Base-by-base conservation (phyloP, 2,888 invertebrate species). In the Lamproptera curius region DNA sequence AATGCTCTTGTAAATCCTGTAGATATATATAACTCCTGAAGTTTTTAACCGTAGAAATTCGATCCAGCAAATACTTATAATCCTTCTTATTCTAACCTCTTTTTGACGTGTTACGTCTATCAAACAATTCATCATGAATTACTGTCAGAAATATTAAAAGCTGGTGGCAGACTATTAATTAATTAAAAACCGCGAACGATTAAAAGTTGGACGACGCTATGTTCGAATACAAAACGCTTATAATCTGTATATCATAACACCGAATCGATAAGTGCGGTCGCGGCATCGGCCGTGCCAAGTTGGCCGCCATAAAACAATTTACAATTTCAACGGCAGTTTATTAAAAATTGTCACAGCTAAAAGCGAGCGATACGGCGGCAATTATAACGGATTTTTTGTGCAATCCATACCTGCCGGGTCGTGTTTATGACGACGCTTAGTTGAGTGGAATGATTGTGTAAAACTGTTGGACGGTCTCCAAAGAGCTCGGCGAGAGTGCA, bases 381-480 rank as follows among this genome's bases (percentile, higher is more conserved):
- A 85, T 83, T 85, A 83, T 82, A 76, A 76, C 64, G 63, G 75
- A 70, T 80, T 85, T 83, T 84, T 84, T 80, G 76, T 75, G 81
- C 83, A 76, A 79, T 83, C 82, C 78, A 85, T 86, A 84, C 78
- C 76, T 81, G 81, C 76, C 79, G 77, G 73, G 66, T 77, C 79
- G 78, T 86, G 86, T 86, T 87, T 86, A 86, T 84, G 82, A 79
- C 74, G 75, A 77, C 83, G 86, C 84, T 86, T 84, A 85, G 85
- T 86, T 84, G 84, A 86, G 82, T 86, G 86, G 85, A 86, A 87
- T 86, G 84, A 87, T 86, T 86, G 84, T 86, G 85, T 86, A 86
- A 86, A 87, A 82, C 77, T 78, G 77, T 87, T 86, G 86, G 86
- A 81, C 70, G 59, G 63, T 61, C 69, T 84, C 86, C 86, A 87